Conservation (phyloP, 2,888 invertebrate genomes). For the Aporophyla nigra region DNA sequence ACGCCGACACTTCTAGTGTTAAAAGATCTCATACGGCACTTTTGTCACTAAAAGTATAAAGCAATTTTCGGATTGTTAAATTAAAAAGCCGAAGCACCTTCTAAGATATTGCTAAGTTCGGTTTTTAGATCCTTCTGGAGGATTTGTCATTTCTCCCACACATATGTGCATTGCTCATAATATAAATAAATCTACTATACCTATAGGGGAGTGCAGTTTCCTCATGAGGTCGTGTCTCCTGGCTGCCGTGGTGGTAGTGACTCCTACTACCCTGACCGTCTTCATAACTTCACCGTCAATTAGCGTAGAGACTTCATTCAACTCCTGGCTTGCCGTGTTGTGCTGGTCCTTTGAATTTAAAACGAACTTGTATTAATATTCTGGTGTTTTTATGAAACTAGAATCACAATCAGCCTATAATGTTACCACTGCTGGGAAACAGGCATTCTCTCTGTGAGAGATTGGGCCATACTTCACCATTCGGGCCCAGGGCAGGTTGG, state of each 20-base stretch:
- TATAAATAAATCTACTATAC: constrained; percentile 75
- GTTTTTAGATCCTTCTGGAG: too few species aligned
- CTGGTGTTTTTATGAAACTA: neutral
- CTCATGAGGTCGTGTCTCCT: constrained; percentile 92
- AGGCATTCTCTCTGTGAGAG: too few species aligned
- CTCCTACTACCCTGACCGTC: constrained; percentile 92
- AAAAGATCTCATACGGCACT: too few species aligned
- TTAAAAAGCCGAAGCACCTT: too few species aligned
- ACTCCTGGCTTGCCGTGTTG: constrained; percentile 78
- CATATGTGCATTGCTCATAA: too few species aligned
- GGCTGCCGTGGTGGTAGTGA: constrained; percentile 95
- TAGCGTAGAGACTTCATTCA: constrained; percentile 89
- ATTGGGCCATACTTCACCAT: too few species aligned
- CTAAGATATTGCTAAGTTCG: too few species aligned
- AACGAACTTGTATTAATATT: neutral
- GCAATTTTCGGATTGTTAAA: neutral
- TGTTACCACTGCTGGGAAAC: too few species aligned
- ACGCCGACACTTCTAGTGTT: too few species aligned
- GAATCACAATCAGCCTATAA: too few species aligned
- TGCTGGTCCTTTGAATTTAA: constrained; percentile 72
- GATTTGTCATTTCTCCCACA: neutral
- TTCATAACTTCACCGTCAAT: constrained; percentile 91
- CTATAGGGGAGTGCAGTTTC: constrained; percentile 92
- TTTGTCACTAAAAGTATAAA: neutral
- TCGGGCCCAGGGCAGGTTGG: too few species aligned